Conservation (phyloP, 2,888 invertebrate genomes). For the Leptopilina syphax region DNA sequence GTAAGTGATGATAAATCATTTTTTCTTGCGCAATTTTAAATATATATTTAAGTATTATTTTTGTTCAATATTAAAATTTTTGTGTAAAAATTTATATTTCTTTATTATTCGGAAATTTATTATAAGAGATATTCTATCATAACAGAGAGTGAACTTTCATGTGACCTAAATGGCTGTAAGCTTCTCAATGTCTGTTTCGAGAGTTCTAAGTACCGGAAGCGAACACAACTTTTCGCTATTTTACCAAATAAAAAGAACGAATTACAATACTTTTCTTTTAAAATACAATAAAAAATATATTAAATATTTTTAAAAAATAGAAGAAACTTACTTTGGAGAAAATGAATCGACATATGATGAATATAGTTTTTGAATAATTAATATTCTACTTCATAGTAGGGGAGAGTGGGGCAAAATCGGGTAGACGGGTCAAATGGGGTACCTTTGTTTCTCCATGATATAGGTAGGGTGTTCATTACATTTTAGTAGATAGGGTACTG, state of each 20-base stretch:
- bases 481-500: too few relatives aligned
- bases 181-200: conserved; percentile 17
- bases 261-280: not conserved
- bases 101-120: not conserved
- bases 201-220: conserved; percentile 27
- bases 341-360: too few relatives aligned
- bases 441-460: too few relatives aligned
- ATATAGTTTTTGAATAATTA: too few relatives aligned
- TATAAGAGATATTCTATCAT: not conserved
- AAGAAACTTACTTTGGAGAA: too few relatives aligned
- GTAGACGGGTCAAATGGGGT: too few relatives aligned
- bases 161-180: conserved; percentile 6
- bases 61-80: not conserved
- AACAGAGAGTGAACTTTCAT: conserved; percentile 11
- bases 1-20: not conserved
- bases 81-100: not conserved
- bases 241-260: conserved; percentile 8
- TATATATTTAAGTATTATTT: not conserved
- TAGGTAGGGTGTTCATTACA: too few relatives aligned
- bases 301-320: not conserved
- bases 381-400: too few relatives aligned
- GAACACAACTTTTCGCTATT: conserved; percentile 20
- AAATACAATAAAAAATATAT: not conserved
- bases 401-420: too few relatives aligned
- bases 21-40: not conserved